Conservation (phyloP, 2,797 vertebrate species). For the Enteromius viviparus region DNA sequence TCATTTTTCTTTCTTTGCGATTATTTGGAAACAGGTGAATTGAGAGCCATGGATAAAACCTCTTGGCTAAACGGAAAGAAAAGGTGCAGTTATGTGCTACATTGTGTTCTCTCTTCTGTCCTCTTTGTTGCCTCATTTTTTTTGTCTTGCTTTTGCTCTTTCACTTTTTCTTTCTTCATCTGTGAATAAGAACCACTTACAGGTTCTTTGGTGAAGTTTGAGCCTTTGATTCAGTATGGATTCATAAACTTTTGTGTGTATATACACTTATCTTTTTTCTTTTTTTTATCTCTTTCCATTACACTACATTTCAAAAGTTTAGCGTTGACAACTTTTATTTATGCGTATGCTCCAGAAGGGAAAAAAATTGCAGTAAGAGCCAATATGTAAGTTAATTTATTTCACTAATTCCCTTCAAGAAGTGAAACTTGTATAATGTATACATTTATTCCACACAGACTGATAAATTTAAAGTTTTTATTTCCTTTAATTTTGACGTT, state of each 20-base stretch:
- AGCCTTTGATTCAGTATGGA: slow-evolving; percentile 64
- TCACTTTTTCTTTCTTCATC: slow-evolving; percentile 55
- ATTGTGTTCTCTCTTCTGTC: slow-evolving; percentile 65
- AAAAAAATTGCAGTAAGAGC: background rate
- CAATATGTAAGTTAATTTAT: no score
- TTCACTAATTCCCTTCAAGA: no score
- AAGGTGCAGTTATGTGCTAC: slow-evolving; percentile 72
- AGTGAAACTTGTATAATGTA: no score
- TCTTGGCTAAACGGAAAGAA: slow-evolving; percentile 80
- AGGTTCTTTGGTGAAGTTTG: slow-evolving; percentile 67
- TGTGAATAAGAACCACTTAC: slow-evolving; percentile 65
- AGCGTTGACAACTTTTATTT: no score
- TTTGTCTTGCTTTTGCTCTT: slow-evolving; percentile 37
- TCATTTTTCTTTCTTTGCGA: slow-evolving; percentile 69
- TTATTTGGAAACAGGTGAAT: slow-evolving; percentile 96
- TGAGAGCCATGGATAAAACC: slow-evolving; percentile 83
- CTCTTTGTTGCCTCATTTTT: slow-evolving; percentile 24
- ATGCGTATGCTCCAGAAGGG: no score
- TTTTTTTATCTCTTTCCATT: slow-evolving; percentile 3
- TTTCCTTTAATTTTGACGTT: no score
- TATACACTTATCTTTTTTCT: slow-evolving; percentile 46
- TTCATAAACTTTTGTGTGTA: slow-evolving; percentile 56
- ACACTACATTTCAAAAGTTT: no score
- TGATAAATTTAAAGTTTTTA: no score
- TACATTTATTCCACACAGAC: no score